Evolutionary conservation across 2,113 vertebrate genomes (phyloP), one percentile per base, ranked within the genome.

Genomic region (Heterotis niloticus): DNA sequence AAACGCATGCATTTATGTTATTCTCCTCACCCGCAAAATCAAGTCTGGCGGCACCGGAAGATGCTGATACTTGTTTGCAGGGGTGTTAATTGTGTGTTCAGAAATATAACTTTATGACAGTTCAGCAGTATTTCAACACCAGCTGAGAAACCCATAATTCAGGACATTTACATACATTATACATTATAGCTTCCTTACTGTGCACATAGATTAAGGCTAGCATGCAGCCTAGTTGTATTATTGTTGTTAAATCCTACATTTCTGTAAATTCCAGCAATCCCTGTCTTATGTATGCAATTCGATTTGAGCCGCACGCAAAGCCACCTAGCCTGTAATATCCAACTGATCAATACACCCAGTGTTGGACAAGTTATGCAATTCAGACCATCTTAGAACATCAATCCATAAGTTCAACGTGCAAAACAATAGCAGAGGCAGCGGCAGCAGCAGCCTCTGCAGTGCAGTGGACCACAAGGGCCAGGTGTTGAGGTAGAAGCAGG

Each of bases 361-460:
- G 83, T 84, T 83, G 87, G 80, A 80, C 76, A 83, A 87, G 64
- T 77, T 73, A 81, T 65, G 74, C 84, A 76, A 80, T 78, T 52
- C 67, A 81, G 79, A 54, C 65, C 77, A 12, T 72, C 68, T n/a
- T 10, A 74, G 18, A 80, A 60, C 64, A 86, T 62, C 56, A 62
- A 62, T 72, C 67, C 79, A 83, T 75, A 91, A 92, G 84, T 91
- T 88, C 79, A 87, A 66, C 78, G 81, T 80, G 83, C 84, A 82
- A 89, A 75, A 69, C 80, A 84, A 83, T 78, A 82, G 88, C 86
- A 91, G 34, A 2, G 7, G 34, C 80, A 84, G 83, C 79, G 82
- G 88, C 86, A 91, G 89, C 87, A 90, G 82, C 85, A 91, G 82
- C 83, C 90, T 91, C 93, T 92, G 92, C 93, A 94, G 88, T 94